A percentile compares a stretch with the other conserved stretches of the same genome.
phyloP scores from a whole-genome alignment of 2,113 vertebrate species.

The Solea solea region DNA sequence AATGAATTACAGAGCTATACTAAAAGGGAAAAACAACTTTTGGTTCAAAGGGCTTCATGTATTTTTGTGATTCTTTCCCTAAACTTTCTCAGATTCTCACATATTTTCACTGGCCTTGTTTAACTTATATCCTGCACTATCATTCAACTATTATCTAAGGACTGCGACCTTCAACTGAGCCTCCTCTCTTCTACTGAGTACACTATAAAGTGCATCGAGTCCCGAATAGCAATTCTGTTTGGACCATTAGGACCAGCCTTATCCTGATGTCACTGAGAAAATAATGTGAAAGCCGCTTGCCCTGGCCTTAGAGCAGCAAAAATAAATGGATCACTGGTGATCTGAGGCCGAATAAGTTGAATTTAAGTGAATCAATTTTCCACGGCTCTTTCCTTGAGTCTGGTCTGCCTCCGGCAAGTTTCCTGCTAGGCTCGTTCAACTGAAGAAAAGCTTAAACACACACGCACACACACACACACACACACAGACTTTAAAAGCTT shows the following conservation, averaged over 20 bases:
- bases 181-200: neutral
- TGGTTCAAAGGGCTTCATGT: neutral
- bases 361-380: constrained; percentile 35
- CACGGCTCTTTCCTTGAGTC: constrained; percentile 1
- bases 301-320: constrained; percentile 7
- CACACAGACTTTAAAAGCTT: constrained; percentile 34
- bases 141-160: constrained; percentile 33
- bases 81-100: constrained; percentile 18
- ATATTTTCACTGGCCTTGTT: constrained; percentile 21
- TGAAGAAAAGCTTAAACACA: constrained; percentile 39
- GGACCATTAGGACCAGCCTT: neutral
- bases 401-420: constrained; percentile 18
- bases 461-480: constrained; percentile 24
- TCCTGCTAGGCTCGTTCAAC: constrained; percentile 31
- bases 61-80: neutral
- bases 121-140: neutral
- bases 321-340: constrained; percentile 3
- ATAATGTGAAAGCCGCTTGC: neutral
- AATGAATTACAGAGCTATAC: no score
- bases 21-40: no score
- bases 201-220: constrained; percentile 4
- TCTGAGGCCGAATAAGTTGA: neutral
- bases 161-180: neutral
- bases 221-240: constrained; percentile 8
- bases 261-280: constrained; percentile 2